Base-by-base conservation (phyloP, 2,113 vertebrate genomes). In the Guaruba guarouba region DNA sequence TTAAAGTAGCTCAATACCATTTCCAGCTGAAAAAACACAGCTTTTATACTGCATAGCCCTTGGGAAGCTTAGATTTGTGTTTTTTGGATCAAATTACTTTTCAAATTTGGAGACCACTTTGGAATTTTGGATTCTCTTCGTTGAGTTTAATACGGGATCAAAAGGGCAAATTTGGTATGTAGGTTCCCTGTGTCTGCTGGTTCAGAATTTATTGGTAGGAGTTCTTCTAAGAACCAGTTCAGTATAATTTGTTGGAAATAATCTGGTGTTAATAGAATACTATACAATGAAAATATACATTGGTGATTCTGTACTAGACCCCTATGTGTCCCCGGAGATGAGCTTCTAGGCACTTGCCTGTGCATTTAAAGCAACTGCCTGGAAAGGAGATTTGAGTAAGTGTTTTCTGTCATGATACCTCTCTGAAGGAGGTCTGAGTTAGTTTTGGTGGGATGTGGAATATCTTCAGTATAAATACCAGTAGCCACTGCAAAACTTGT, bases 11-110 rank as follows among this genome's bases (percentile, higher is more conserved):
- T 92, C 28, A 92, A 48, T 79, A 69, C n/a, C 19, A 83, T 54
- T 7, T 85, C 54, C 85, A 97, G 76, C 85, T 93, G 84, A 57
- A 77, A 92, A 87, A 95, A 41, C 75, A 84, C 41, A 69, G 16
- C 7, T 57, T 85, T 82, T 80, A 17, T 62, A 52, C 13, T 66
- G 17, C 37, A 28, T 41, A 83, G 41, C 22, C 33, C 17, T 88
- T 70, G 71, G 59, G 75, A 88, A 88, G 28, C 13, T 90, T 86
- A 25, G 25, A 54, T 92, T 69, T 90, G 44, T 90, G 54, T 54
- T 17, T 69, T 90, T 96, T 95, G 71, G 54, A 80, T 77, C 55
- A 52, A 82, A 51, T 82, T 83, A 18, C 69, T 81, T 94, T 83
- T 63, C 27, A 3, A 39, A 93, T 41, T 67, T 90, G 64, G 51